Percentiles rank a stretch among this genome's conserved stretches.
phyloP scores from a whole-genome alignment of 92 coral and sea anemone genomes.

The Porites rus region DNA sequence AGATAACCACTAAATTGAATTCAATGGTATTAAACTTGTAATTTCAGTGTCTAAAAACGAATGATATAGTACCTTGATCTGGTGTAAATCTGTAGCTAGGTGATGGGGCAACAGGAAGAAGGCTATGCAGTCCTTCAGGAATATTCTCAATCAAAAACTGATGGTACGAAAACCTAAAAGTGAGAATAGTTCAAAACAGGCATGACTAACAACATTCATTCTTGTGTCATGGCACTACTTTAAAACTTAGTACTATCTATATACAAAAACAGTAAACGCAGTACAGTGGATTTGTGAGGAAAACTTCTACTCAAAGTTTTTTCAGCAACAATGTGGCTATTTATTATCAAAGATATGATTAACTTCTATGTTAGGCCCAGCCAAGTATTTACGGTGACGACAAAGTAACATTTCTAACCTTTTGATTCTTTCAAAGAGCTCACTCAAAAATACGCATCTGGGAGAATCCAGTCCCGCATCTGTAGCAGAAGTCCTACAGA shows the following conservation, averaged over 20 bases:
- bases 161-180: slow-evolving; percentile 82
- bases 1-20: too few relatives aligned
- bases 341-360: too few relatives aligned
- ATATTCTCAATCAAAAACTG: slow-evolving; percentile 77
- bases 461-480: slow-evolving; percentile 66
- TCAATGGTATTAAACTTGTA: too few relatives aligned
- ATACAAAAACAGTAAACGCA: too few relatives aligned
- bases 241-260: background rate
- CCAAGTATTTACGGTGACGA: background rate
- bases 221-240: background rate
- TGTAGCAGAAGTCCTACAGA: slow-evolving; percentile 31
- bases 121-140: slow-evolving; percentile 79
- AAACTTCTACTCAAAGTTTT: too few relatives aligned
- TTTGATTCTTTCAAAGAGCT: slow-evolving; percentile 80
- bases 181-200: background rate
- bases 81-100: slow-evolving; percentile 81
- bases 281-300: too few relatives aligned
- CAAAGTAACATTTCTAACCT: slow-evolving; percentile 56
- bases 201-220: background rate
- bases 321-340: too few relatives aligned
- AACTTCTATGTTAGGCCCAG: background rate
- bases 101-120: slow-evolving; percentile 76
- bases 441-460: slow-evolving; percentile 75
- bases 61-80: slow-evolving; percentile 29
- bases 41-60: background rate